Evolutionary conservation across 30 jellyfish, hydroid and myxozoan genomes (phyloP).

Genomic region (Chironex yamaguchii): DNA sequence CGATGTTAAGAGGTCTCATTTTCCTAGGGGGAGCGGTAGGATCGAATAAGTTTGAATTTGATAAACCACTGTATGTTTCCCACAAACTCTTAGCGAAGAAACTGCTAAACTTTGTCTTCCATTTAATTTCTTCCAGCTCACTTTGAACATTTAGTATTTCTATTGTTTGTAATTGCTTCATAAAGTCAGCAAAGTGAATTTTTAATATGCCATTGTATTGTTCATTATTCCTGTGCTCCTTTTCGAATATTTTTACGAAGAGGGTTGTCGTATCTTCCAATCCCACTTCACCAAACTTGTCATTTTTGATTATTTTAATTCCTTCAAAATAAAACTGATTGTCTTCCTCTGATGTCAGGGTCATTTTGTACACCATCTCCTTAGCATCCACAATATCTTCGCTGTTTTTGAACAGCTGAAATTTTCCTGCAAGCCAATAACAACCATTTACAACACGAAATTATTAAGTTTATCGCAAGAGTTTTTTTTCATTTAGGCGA

Average conservation of each 20-base stretch:
- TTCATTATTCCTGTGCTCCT: conserved; percentile 5
- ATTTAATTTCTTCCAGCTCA: conserved; percentile 1
- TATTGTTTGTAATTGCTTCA: conserved; percentile 45
- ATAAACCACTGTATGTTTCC: conserved; percentile 44
- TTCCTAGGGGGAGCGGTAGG: conserved; percentile 67
- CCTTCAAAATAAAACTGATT: conserved; percentile 30
- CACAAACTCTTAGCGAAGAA: conserved; percentile 52
- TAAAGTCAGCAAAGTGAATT: conserved; percentile 50
- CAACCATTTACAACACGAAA: no score
- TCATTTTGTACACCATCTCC: conserved; percentile 41
- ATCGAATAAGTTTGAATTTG: conserved; percentile 36
- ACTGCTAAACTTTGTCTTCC: conserved; percentile 17
- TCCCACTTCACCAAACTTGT: conserved; percentile 27
- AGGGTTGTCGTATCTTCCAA: conserved; percentile 42
- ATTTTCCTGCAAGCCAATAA: no score
- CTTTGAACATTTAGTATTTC: conserved; percentile 17
- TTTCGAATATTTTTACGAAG: conserved; percentile 18
- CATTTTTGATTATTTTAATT: conserved; percentile 36
- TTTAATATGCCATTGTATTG: conserved; percentile 17
- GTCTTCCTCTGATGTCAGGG: conserved; percentile 1
- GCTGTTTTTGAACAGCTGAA: conserved; percentile 30
- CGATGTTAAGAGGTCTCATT: conserved; percentile 36
- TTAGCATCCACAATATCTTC: conserved; percentile 18
- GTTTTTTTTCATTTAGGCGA: no score
- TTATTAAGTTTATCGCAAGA: no score